Base-by-base conservation (phyloP, 2,113 vertebrate species). In the Chaenogobius annularis region DNA sequence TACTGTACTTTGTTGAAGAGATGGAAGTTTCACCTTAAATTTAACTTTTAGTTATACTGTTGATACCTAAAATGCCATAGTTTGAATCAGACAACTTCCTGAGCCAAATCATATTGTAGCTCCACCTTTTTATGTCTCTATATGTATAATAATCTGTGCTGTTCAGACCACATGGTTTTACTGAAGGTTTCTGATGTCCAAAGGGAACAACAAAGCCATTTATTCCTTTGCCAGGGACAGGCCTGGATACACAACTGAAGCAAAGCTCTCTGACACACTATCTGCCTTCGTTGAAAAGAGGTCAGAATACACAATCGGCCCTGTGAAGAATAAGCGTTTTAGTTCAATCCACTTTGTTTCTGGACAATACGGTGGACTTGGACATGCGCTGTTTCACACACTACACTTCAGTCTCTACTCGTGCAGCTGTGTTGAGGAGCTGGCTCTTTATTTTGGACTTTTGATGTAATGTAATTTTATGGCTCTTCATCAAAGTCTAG, bases 141-240 rank as follows among this genome's bases (percentile, higher is more conserved):
- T 31, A 31, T 31, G 26, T 4, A 31, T 31, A 31, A 31, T 31
- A 52, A 77, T 82, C 79, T 68, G 26, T 55, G 54, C 44, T 15
- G 3, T 69, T 66, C 70, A 80, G 80, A 80, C 73, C 37, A 58
- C 23, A 47, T 84, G 70, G 79, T 63, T 69, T 85, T 77, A 61
- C 83, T 84, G 50, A 89, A 90, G 86, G 77, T 84, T 84, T 84
- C 87, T 75, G 77, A 86, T 88, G 85, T 89, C 78, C 78, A 62
- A 69, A 47, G 82, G 86, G 80, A 91, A 91, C 91, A 93, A 93
- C 90, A 89, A 87, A 5, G 23, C 85, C 86, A 89, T 91, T 91
- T 93, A 88, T 92, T 74, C 84, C 85, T 80, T 19, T 84, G 86
- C 88, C 87, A 84, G 86, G 75, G 67, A 79, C 74, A 23, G 79